Evolutionary conservation across 2,888 invertebrate species (phyloP).

Genomic region (Pandemis heparana): DNA sequence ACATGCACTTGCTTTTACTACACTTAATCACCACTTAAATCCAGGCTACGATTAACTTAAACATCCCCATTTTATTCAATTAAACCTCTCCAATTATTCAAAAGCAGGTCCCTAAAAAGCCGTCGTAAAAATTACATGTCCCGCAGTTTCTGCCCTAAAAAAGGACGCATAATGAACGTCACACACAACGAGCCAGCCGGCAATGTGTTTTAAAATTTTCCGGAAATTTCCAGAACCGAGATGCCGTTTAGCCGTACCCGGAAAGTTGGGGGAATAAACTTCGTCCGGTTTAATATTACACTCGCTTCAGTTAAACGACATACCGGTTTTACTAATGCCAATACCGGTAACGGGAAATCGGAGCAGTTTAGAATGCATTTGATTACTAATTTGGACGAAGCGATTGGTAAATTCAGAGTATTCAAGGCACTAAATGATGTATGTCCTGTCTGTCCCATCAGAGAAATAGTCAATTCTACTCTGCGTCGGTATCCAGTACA

Average conservation of each 20-base stretch:
- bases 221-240: constrained; percentile 14
- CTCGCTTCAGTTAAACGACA: constrained; percentile 13
- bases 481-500: background rate
- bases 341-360: background rate
- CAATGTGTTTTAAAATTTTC: constrained; percentile 32
- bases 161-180: constrained; percentile 43
- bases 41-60: too few species aligned
- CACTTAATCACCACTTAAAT: too few species aligned
- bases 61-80: background rate
- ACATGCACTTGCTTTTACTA: too few species aligned
- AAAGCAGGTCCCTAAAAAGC: constrained; percentile 18
- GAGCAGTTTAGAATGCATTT: background rate
- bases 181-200: constrained; percentile 40
- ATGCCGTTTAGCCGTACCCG: constrained; percentile 20
- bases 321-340: background rate
- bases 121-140: constrained; percentile 30
- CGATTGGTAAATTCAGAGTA: background rate
- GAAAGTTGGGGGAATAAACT: constrained; percentile 25
- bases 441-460: background rate
- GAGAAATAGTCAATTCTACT: background rate
- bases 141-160: constrained; percentile 33
- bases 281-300: constrained; percentile 24
- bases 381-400: background rate
- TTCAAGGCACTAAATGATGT: background rate
- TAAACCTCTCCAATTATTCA: background rate